Evolutionary conservation across 2,113 vertebrate genomes (phyloP), one percentile per base, ranked within the genome.

Genomic region (Spilogale gracilis): DNA sequence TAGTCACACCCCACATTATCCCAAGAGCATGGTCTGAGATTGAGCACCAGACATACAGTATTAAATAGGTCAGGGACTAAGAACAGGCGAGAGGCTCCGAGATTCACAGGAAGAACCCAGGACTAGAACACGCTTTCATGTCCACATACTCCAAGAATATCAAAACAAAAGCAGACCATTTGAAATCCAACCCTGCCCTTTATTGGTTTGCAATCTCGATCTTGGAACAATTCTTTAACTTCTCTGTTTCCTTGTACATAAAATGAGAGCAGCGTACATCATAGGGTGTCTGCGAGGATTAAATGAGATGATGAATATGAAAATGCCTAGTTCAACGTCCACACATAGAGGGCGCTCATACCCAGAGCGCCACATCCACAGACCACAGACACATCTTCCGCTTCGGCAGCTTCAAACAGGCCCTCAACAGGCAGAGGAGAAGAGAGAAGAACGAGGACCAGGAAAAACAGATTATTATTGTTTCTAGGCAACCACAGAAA

Each of bases 401-500:
- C 89, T 48, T 20, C 23, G 23, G 30, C 54, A 56, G 65, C 21
- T 85, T 93, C 65, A 52, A 94, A 87, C 85, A 56, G 90, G 74
- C 60, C 87, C 2, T 50, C 73, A 48, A 65, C 32, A 93, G 80
- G 74, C 18, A 32, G 69, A 89, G 61, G 67, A 85, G 63, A 60
- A 38, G 27, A 94, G 58, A 92, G 90, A 69, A 61, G 89, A 94
- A 81, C 56, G 30, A 92, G 38, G 84, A 9, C 78, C 85, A 89
- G 61, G 76, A 78, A 97, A 96, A 96, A 65, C 83, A 98, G 85
- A 91, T 96, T 87, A 93, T 65, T 80, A 92, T 58, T 20, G 87
- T 98, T 95, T 94, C 96, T 54, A 97, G 91, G 96, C 96, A 98
- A 98, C 97, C 89, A 69, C 20, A 48, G 67, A 61, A 96, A 87